These are phyloP conservation scores for Ernsta delagoae DNA, from an alignment of 2,888 invertebrate species.

Conservation along the genomic window DNA sequence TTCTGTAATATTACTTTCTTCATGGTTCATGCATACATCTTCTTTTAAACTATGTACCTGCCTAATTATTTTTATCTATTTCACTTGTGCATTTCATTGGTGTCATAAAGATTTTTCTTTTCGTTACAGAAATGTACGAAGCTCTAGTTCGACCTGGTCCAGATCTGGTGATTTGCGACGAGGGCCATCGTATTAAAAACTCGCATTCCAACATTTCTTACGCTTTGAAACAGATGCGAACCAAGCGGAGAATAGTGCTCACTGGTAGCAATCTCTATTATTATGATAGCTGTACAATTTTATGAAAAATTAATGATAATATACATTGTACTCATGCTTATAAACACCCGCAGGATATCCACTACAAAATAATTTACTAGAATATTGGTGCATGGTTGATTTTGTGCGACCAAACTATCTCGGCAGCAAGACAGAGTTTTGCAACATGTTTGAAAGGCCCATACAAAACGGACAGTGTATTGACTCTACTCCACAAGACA, in stretches of 20 bases:
- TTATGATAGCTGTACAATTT: not conserved
- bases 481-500: slow-evolving; percentile 97
- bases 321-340: not conserved
- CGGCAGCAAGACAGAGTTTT: slow-evolving; percentile 98
- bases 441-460: slow-evolving; percentile 99
- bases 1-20: not conserved
- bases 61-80: no score
- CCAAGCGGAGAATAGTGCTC: slow-evolving; percentile 96
- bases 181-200: slow-evolving; percentile 99
- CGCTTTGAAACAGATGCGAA: slow-evolving; percentile 97
- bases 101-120: not conserved
- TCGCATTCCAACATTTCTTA: slow-evolving; percentile 98
- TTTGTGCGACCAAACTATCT: slow-evolving; percentile 99
- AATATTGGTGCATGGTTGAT: slow-evolving; percentile 99
- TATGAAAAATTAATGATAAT: not conserved
- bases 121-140: slow-evolving; percentile 89
- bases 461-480: slow-evolving; percentile 99
- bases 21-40: no score
- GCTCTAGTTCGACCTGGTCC: slow-evolving; percentile 96
- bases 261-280: slow-evolving; percentile 85
- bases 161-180: slow-evolving; percentile 97
- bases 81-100: no score
- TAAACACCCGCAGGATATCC: slow-evolving; percentile 89
- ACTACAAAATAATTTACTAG: slow-evolving; percentile 97
- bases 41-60: no score